Percentiles rank a stretch among this genome's conserved stretches.
These are phyloP conservation scores for Mylabris phalerata DNA, from an alignment of 1,140 invertebrate genomes.

Conservation along the genomic window DNA sequence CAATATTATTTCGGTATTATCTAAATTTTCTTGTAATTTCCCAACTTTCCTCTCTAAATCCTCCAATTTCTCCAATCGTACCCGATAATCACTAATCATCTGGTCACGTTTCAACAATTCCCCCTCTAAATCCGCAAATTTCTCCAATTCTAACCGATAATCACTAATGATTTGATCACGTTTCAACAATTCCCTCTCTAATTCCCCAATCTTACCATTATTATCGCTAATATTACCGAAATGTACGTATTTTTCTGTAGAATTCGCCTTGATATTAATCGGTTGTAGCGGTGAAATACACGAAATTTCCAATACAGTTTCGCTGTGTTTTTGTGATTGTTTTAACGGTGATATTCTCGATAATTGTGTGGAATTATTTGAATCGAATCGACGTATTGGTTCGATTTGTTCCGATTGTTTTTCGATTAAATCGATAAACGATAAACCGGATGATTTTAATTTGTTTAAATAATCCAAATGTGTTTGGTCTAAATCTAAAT, in stretches of 20 bases:
- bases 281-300: no score
- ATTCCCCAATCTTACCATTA: no score
- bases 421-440: constrained; percentile 5
- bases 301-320: no score
- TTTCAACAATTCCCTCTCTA: no score
- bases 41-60: constrained; percentile 51
- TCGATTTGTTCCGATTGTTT: no score
- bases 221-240: no score
- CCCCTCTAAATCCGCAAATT: constrained; percentile 14
- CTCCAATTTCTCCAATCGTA: constrained; percentile 37
- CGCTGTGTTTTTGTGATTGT: no score
- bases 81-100: constrained; percentile 21
- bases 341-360: no score
- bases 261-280: no score
- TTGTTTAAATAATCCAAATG: constrained; percentile 37
- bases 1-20: constrained; percentile 47
- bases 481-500: constrained; percentile 50
- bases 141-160: constrained; percentile 23
- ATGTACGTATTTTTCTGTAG: no score
- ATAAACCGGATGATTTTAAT: constrained; percentile 36
- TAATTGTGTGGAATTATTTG: no score
- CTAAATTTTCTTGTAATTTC: constrained; percentile 46
- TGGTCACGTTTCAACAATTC: background rate
- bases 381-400: no score
- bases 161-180: constrained; percentile 20